These are phyloP conservation scores for Amphipoea oculea DNA, from an alignment of 2,888 invertebrate genomes.

Conservation along the genomic window DNA sequence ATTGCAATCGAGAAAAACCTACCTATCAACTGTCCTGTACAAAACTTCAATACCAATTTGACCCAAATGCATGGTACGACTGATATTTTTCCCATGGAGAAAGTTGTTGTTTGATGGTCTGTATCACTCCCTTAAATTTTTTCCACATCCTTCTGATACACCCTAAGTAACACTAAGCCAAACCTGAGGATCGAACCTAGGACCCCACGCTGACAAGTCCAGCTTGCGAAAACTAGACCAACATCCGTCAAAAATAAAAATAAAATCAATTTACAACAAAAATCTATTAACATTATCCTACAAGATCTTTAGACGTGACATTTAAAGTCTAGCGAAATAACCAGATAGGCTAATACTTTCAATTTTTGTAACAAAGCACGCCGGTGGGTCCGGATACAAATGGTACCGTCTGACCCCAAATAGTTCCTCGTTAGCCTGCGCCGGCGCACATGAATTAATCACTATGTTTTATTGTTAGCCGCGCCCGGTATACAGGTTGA, in stretches of 20 bases:
- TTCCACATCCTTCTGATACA: no score
- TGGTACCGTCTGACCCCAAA: slow-evolving; percentile 82
- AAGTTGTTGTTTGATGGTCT: no score
- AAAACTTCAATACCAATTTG: no score
- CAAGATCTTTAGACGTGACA: slow-evolving; percentile 44
- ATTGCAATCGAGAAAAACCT: no score
- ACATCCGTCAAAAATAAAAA: slow-evolving; percentile 19
- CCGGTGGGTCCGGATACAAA: slow-evolving; percentile 74
- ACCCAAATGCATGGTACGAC: no score
- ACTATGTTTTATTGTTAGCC: slow-evolving; percentile 87
- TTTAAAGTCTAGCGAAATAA: slow-evolving; percentile 50
- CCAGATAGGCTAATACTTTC: slow-evolving; percentile 63
- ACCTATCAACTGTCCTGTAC: no score
- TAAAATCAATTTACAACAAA: slow-evolving; percentile 13
- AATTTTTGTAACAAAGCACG: slow-evolving; percentile 69
- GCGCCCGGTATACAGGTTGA: slow-evolving; percentile 78
- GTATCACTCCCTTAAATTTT: no score
- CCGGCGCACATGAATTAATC: slow-evolving; percentile 86
- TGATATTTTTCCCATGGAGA: no score
- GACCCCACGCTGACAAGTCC: no score
- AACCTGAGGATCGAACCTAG: background rate
- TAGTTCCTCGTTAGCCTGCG: slow-evolving; percentile 84
- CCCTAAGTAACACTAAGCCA: background rate
- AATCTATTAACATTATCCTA: slow-evolving; percentile 48
- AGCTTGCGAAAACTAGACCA: background rate